Evolutionary conservation across 1,140 invertebrate species (phyloP).

Genomic region (Mercenaria mercenaria): DNA sequence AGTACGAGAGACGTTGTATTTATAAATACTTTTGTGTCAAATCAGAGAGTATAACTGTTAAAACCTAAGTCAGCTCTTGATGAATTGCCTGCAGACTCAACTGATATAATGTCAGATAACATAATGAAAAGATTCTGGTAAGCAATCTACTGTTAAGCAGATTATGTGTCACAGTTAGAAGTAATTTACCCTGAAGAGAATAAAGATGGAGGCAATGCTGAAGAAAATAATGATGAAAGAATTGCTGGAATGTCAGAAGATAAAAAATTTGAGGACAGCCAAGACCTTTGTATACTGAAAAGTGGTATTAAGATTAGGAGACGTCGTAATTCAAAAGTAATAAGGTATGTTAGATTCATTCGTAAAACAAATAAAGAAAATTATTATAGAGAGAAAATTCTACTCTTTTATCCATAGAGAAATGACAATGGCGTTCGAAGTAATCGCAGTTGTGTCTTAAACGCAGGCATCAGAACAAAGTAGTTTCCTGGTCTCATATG

Average conservation of each 20-base stretch:
- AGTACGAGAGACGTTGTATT: too few relatives aligned
- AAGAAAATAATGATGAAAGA: constrained; percentile 63
- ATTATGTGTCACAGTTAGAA: constrained; percentile 4
- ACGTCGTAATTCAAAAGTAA: too few relatives aligned
- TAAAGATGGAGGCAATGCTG: constrained; percentile 1
- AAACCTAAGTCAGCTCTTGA: neutral
- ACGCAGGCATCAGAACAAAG: too few relatives aligned
- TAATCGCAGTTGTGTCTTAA: too few relatives aligned
- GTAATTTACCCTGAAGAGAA: constrained; percentile 48
- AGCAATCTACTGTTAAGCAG: neutral
- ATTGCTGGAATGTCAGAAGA: constrained; percentile 8
- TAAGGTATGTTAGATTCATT: constrained; percentile 61
- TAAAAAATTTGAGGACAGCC: neutral
- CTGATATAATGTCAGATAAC: neutral
- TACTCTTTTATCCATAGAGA: neutral
- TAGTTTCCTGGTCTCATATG: too few relatives aligned
- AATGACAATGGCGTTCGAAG: too few relatives aligned
- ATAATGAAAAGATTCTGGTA: neutral
- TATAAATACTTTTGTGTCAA: neutral
- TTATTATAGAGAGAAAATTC: constrained; percentile 45
- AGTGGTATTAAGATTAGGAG: constrained; percentile 61
- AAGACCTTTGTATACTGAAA: constrained; percentile 33
- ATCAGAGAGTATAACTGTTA: neutral
- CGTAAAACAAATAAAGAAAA: constrained; percentile 30
- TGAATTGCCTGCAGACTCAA: neutral